Evolutionary conservation across 2,797 vertebrate species (phyloP).

Genomic region (Enteromius thamalakanensis): DNA sequence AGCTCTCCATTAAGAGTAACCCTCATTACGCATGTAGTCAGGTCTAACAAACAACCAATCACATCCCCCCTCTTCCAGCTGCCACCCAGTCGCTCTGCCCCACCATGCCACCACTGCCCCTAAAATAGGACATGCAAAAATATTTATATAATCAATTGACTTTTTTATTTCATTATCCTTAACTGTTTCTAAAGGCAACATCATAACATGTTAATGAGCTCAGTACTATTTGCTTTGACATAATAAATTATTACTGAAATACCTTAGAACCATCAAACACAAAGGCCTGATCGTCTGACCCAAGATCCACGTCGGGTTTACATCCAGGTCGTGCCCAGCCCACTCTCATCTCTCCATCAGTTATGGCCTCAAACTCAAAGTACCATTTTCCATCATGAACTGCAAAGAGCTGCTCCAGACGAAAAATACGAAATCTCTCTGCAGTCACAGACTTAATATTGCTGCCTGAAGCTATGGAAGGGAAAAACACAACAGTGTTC

Average conservation of each 20-base stretch:
- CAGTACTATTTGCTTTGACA: not conserved
- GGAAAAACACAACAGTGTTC: not conserved
- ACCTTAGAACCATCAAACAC: constrained; percentile 94
- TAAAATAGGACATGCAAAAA: constrained; percentile 57
- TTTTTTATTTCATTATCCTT: not conserved
- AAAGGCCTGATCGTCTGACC: constrained; percentile 88
- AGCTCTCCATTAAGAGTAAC: constrained; percentile 93
- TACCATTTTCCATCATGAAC: constrained; percentile 93
- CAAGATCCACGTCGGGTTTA: constrained; percentile 85
- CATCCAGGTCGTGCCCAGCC: constrained; percentile 89
- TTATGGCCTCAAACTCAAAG: constrained; percentile 91
- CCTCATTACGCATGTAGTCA: constrained; percentile 90
- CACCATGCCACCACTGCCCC: constrained; percentile 92
- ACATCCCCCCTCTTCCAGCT: constrained; percentile 89
- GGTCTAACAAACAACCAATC: constrained; percentile 90
- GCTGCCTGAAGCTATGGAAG: constrained; percentile 1
- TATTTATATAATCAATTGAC: not conserved
- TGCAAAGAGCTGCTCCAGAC: constrained; percentile 87
- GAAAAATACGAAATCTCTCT: constrained; percentile 87
- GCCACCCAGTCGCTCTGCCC: constrained; percentile 86
- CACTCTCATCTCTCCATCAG: constrained; percentile 88
- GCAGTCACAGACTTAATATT: constrained; percentile 70
- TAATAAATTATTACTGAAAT: constrained; percentile 36
- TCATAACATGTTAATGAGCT: not conserved
- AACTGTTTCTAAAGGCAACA: not conserved